phyloP scores from a whole-genome alignment of 1,140 invertebrate species.

The Diorhabda elongata region DNA sequence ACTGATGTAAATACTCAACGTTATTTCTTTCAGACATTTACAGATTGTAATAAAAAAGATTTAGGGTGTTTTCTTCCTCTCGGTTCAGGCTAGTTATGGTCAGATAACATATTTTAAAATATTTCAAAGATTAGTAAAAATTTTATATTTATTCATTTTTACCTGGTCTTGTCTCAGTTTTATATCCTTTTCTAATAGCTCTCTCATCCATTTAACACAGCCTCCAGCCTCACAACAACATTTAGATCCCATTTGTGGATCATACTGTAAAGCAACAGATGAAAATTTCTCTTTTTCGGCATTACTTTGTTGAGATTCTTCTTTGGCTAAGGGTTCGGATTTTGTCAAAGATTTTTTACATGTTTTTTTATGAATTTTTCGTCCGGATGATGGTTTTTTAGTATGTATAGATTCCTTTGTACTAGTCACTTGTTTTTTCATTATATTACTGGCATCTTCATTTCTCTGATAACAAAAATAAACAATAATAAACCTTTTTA shows the following conservation, averaged over 20 bases:
- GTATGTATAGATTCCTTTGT: background rate
- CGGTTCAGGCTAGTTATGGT: too few relatives aligned
- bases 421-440: too few relatives aligned
- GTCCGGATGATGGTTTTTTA: constrained; percentile 1
- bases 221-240: constrained; percentile 30
- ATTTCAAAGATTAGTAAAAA: too few relatives aligned
- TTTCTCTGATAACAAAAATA: too few relatives aligned
- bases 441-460: too few relatives aligned
- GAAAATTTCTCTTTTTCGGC: background rate
- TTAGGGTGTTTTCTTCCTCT: too few relatives aligned
- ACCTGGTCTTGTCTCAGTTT: constrained; percentile 34
- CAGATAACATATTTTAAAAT: too few relatives aligned
- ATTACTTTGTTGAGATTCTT: too few relatives aligned
- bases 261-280: background rate
- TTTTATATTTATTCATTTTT: background rate
- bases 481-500: too few relatives aligned
- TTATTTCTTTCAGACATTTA: too few relatives aligned
- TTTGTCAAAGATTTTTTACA: constrained; percentile 24
- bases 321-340: background rate
- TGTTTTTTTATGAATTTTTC: constrained; percentile 21
- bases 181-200: constrained; percentile 38
- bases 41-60: too few relatives aligned
- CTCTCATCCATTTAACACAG: constrained; percentile 35
- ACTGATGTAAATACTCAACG: too few relatives aligned
- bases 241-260: constrained; percentile 13